These are phyloP conservation scores for Mizuhopecten yessoensis DNA, from an alignment of 1,140 invertebrate species.

Conservation along the genomic window DNA sequence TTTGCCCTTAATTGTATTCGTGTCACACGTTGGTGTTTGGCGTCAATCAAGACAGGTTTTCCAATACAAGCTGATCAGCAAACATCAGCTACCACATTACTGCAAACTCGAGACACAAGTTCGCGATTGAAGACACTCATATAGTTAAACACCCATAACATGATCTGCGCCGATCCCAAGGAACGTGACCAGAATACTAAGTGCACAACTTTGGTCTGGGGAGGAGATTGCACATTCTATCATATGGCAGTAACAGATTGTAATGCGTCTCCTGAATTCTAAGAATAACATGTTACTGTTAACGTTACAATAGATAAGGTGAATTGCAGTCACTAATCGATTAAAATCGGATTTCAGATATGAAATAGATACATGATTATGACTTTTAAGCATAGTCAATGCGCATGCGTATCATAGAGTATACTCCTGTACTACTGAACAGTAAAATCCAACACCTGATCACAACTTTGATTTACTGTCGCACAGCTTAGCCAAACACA, in stretches of 20 bases:
- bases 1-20: background rate
- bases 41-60: constrained; percentile 17
- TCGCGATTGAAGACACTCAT: background rate
- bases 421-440: too few species aligned
- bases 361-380: background rate
- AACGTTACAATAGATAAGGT: background rate
- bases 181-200: background rate
- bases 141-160: constrained; percentile 25
- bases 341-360: background rate
- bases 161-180: background rate
- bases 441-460: too few species aligned
- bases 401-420: too few species aligned
- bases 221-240: background rate
- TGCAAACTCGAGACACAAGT: constrained; percentile 3
- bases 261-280: background rate
- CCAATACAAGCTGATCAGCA: constrained; percentile 15
- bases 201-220: background rate
- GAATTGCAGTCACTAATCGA: background rate
- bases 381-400: too few species aligned
- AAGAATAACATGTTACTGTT: background rate
- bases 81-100: constrained; percentile 33
- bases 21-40: background rate
- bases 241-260: background rate
- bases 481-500: too few species aligned
- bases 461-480: too few species aligned